Percentiles rank a stretch among this genome's conserved stretches.
phyloP scores from a whole-genome alignment of 2,797 vertebrate species.

The Semaprochilodus insignis region DNA sequence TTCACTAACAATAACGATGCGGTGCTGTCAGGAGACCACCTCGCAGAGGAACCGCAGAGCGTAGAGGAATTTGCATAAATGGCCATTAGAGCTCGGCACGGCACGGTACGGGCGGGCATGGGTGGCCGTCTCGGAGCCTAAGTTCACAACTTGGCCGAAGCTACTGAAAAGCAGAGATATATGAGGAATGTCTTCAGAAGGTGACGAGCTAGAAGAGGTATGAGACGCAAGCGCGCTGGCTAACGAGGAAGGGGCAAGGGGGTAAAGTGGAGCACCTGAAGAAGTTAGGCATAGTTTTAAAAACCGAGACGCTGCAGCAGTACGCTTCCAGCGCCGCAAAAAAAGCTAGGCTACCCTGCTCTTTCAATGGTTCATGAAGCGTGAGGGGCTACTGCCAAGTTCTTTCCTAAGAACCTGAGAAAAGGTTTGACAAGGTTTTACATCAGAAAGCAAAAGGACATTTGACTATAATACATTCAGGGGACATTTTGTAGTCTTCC shows the following conservation, averaged over 20 bases:
- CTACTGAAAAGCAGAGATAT: conserved; percentile 29
- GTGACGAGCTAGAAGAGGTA: conserved; percentile 62
- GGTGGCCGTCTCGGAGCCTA: neutral
- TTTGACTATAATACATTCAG: conserved; percentile 71
- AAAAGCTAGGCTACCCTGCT: conserved; percentile 59
- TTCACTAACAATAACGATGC: neutral
- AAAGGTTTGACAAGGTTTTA: conserved; percentile 11
- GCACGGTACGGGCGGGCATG: conserved; percentile 17
- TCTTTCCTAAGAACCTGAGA: conserved; percentile 74
- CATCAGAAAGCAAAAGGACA: conserved; percentile 58
- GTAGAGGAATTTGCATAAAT: conserved; percentile 34
- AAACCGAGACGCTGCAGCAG: conserved; percentile 64
- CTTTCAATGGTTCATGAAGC: conserved; percentile 37
- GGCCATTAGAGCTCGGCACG: conserved; percentile 44
- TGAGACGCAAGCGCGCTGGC: conserved; percentile 6
- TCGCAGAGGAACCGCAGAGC: conserved; percentile 30
- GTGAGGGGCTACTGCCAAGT: conserved; percentile 61
- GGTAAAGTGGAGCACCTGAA: conserved; percentile 72
- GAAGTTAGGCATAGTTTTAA: conserved; percentile 72
- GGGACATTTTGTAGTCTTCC: conserved; percentile 43
- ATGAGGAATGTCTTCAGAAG: conserved; percentile 78
- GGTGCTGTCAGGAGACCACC: neutral
- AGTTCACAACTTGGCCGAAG: neutral
- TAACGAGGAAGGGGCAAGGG: conserved; percentile 18
- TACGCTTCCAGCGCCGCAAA: conserved; percentile 22